Evolutionary conservation across 2,797 vertebrate species (phyloP), one percentile per base, ranked within the genome.

Genomic region (Cyclopterus lumpus): DNA sequence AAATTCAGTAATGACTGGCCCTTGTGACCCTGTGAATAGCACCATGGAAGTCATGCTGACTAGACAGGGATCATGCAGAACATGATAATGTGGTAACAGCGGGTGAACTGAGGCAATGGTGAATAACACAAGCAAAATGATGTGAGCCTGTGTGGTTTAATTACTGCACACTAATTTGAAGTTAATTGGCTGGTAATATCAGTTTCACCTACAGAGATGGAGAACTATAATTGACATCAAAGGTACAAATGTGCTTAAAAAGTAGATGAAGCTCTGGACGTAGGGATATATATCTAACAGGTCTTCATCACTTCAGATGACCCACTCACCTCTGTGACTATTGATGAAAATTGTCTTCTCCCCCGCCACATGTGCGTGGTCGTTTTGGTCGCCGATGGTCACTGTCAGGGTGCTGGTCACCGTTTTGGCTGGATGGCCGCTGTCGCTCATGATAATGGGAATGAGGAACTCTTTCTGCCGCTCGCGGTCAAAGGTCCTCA

Each of bases 341-440:
- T 95, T 95, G 79, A 96, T 93, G 79, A 95, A 96, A 55, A 96
- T 86, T 0, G 92, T 94, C 82, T 96, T 96, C 63, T 95, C 94
- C 61, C 96, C 96, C 0, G 94, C 79, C 62, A 89, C 32, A 9
- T 97, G 97, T 28, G 93, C 92, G 6, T 96, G 96, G 91, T 97
- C 96, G 0, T 97, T 97, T 77, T 96, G 94, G 80, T 97, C 96
- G 4, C 96, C 96, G 1, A 97, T 94, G 69, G 94, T 96, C 73
- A 96, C 90, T 0, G 95, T 95, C 26, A 96, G 91, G 8, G 94
- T 96, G 85, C 84, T 93, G 22, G 95, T 96, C 73, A 94, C 93
- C 0, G 94, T 97, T 92, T 94, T 92, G 9, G 93, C 84, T 18
- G 96, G 96, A 51, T 42, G 92, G 14, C 96, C 95, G 4, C 94